Percentiles rank a stretch among this genome's conserved stretches.
phyloP scores from a whole-genome alignment of 2,888 invertebrate species.

The Lycaena phlaeas region DNA sequence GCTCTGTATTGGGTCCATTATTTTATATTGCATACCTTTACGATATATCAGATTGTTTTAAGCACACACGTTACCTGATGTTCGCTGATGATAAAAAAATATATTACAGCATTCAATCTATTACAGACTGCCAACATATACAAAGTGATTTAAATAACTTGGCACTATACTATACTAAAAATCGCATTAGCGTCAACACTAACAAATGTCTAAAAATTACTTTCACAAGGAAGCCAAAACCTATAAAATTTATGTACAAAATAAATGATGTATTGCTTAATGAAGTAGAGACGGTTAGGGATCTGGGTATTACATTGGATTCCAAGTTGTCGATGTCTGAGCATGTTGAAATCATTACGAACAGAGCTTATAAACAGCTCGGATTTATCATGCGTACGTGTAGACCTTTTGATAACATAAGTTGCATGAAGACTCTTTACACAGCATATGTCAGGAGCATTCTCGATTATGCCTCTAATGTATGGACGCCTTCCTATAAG shows the following conservation, averaged over 20 bases:
- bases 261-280: no score
- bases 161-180: neutral
- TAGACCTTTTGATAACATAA: neutral
- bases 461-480: neutral
- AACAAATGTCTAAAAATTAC: constrained; percentile 1
- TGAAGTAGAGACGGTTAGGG: neutral
- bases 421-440: neutral
- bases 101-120: neutral
- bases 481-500: neutral
- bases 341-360: neutral
- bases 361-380: neutral
- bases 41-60: constrained; percentile 1
- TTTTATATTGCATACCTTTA: constrained; percentile 8
- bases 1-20: constrained; percentile 3
- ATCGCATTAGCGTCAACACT: constrained; percentile 4
- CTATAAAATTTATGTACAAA: no score
- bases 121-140: neutral
- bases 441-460: neutral
- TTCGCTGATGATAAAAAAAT: constrained; percentile 12
- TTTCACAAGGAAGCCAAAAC: no score
- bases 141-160: constrained; percentile 9
- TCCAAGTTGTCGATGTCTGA: neutral
- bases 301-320: neutral
- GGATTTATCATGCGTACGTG: neutral
- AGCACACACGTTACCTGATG: neutral